These are phyloP conservation scores for Sebastes itinus DNA, from an alignment of 2,797 vertebrate genomes.

Conservation along the genomic window DNA sequence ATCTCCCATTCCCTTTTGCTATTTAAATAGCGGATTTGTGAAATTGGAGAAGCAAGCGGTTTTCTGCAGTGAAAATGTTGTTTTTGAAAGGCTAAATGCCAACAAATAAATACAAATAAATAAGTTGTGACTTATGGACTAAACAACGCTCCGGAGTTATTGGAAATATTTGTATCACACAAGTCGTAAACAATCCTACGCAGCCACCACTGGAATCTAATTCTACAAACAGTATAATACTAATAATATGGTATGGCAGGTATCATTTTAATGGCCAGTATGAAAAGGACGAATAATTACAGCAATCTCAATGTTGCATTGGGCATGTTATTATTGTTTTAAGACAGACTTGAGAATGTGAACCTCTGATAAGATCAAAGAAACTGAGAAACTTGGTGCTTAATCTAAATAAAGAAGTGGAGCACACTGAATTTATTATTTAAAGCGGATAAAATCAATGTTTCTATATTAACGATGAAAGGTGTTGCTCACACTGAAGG, in stretches of 20 bases:
- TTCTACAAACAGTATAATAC: no score
- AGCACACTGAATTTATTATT: neutral
- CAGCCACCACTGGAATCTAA: no score
- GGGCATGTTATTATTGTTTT: neutral
- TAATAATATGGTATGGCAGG: no score
- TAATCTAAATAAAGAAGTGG: neutral
- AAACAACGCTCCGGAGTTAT: no score
- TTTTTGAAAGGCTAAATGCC: no score
- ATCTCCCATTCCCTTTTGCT: no score
- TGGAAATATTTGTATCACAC: no score
- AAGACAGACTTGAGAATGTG: neutral
- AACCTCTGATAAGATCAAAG: neutral
- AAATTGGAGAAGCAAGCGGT: no score
- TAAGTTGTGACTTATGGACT: no score
- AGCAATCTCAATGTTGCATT: neutral
- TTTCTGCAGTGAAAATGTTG: no score
- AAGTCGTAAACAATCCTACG: no score
- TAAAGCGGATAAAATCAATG: neutral
- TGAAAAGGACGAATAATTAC: neutral
- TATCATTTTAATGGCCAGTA: neutral
- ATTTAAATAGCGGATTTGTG: rapidly evolving
- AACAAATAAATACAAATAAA: no score
- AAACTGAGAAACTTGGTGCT: neutral
- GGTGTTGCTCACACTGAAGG: neutral
- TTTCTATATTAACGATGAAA: neutral